A percentile compares a stretch with the other conserved stretches of the same genome.
phyloP scores from a whole-genome alignment of 2,797 vertebrate species.

The Sciurus vulgaris region DNA sequence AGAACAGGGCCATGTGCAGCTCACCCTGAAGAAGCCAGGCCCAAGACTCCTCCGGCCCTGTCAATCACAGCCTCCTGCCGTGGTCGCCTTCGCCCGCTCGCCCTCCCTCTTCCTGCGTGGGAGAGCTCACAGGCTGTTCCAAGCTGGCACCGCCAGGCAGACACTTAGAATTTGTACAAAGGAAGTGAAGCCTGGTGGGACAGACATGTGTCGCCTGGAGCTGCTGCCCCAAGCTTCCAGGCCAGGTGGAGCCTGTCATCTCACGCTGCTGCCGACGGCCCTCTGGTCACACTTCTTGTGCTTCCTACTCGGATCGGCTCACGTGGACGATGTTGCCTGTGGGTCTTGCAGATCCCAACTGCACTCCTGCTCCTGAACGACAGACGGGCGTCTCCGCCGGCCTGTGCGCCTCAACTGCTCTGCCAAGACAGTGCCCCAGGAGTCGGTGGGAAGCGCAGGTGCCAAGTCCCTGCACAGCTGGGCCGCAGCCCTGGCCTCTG shows the following conservation, averaged over 20 bases:
- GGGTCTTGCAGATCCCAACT: background rate
- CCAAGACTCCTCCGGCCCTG: background rate
- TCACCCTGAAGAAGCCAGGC: background rate
- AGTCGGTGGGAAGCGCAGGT: background rate
- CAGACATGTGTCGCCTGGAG: background rate
- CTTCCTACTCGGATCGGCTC: background rate
- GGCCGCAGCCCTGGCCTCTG: background rate
- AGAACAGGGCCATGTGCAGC: background rate
- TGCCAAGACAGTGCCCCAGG: background rate
- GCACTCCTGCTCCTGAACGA: background rate
- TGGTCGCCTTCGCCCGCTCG: background rate
- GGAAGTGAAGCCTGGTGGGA: background rate
- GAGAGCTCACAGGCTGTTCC: background rate
- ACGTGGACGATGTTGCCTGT: background rate
- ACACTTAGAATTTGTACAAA: background rate
- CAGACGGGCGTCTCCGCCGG: background rate
- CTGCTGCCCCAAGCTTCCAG: background rate
- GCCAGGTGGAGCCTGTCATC: background rate
- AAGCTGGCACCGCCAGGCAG: rapidly evolving
- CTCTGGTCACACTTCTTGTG: background rate
- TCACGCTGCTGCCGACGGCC: rapidly evolving
- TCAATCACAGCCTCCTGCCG: too few species aligned
- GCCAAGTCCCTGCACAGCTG: background rate
- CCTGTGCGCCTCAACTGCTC: background rate
- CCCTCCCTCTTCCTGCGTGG: background rate